Evolutionary conservation across 2,113 vertebrate genomes (phyloP), one percentile per base, ranked within the genome.

Genomic region (Alligator sinensis): DNA sequence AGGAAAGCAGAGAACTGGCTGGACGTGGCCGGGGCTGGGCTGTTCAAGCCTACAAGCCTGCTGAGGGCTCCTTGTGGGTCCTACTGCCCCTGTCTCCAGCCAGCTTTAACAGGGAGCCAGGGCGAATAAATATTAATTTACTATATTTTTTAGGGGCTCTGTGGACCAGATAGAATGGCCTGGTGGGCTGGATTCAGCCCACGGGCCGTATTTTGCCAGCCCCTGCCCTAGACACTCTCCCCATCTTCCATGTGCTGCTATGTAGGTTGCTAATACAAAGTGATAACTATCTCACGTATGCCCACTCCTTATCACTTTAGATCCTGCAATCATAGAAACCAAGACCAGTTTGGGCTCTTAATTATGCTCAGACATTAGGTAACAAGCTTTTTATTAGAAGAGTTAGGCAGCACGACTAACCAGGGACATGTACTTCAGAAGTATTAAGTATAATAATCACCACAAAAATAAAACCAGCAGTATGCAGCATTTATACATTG

Each of bases 371-470:
- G 5, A 5, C 24, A 77, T 81, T 89, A 79, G 47, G 64, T 62
- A 77, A 5, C 86, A 95, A 91, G 54, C 13, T 60, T 82, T 24
- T 55, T 10, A 58, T 28, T 60, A 86, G 30, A 77, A 10, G 80
- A 94, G 38, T 75, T 12, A 76, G 58, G 77, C 3, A 85, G 27
- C 3, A 17, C 9, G 80, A 55, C 60, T 83, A 27, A 80, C 28
- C 34, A 14, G 21, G 34, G 3, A 30, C 28, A 4, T 22, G 77
- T 3, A 7, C 25, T 84, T 77, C 27, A 82, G 30, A 88, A 28
- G 72, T 25, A 82, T 0, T 0, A 76, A 11, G 21, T 38, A 87
- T 9, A 79, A n/a, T 30, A 75, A 0, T 91, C 64, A 84, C 61
- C 59, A 77, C 9, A 19, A 25, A 86, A 68, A 62, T 19, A 82